phyloP scores from a whole-genome alignment of 2,113 vertebrate genomes.

The Sylvilagus bachmani region DNA sequence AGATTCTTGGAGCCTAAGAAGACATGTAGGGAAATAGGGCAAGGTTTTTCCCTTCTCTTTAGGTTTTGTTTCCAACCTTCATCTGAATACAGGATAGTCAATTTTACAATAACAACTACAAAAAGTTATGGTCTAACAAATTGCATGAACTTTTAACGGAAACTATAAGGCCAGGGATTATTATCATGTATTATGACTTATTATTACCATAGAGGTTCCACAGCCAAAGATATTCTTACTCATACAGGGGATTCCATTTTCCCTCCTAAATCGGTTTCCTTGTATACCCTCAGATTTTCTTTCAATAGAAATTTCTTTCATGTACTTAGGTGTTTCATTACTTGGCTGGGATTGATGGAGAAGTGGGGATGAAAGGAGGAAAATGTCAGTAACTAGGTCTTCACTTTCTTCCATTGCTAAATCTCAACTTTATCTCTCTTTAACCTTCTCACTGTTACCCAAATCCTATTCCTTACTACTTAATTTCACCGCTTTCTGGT shows the following conservation, averaged over 20 bases:
- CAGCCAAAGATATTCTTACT: not conserved
- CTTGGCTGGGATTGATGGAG: not conserved
- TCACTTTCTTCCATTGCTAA: not conserved
- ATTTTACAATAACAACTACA: not conserved
- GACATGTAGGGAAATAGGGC: not conserved
- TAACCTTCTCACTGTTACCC: not conserved
- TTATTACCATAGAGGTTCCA: not conserved
- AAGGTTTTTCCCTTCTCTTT: not conserved
- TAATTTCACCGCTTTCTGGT: not conserved
- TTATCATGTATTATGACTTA: not conserved
- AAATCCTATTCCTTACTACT: not conserved
- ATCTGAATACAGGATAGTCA: not conserved
- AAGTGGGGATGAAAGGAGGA: not conserved
- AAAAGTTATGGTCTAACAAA: slow-evolving; percentile 35
- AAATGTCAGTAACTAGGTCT: not conserved
- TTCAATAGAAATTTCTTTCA: not conserved
- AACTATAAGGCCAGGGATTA: not conserved
- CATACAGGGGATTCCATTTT: not conserved
- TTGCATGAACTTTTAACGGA: not conserved
- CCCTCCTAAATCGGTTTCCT: not conserved
- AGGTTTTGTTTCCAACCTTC: slow-evolving; percentile 9
- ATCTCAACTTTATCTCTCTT: not conserved
- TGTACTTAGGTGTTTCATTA: not conserved
- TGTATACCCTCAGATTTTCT: not conserved
- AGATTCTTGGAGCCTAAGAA: not conserved